These are phyloP conservation scores for Nematolebias whitei DNA, from an alignment of 2,113 vertebrate genomes.

Conservation along the genomic window DNA sequence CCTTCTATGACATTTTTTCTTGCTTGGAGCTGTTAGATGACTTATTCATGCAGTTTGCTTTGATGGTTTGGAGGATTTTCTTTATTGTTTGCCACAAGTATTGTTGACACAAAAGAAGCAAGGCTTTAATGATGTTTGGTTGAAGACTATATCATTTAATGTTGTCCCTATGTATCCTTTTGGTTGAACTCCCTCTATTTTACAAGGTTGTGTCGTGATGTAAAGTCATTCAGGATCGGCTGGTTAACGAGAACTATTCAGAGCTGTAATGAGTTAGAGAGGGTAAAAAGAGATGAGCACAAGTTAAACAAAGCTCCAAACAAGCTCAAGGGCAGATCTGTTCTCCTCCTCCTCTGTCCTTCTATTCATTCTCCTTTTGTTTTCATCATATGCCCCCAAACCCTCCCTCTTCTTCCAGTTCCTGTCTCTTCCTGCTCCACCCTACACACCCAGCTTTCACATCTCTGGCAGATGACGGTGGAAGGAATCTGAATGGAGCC, in stretches of 20 bases:
- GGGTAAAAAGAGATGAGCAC: conserved; percentile 25
- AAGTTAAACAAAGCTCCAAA: conserved; percentile 67
- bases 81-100: conserved; percentile 42
- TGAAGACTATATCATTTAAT: conserved; percentile 47
- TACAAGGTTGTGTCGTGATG: conserved; percentile 24
- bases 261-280: conserved; percentile 14
- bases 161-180: conserved; percentile 46
- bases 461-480: conserved; percentile 71
- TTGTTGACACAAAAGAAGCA: conserved; percentile 54
- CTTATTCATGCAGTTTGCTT: conserved; percentile 74
- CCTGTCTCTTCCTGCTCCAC: conserved; percentile 69
- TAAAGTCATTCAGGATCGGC: conserved; percentile 32
- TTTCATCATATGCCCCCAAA: conserved; percentile 30
- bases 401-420: conserved; percentile 41
- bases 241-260: conserved; percentile 28
- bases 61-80: conserved; percentile 59
- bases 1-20: conserved; percentile 27
- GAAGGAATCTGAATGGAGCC: conserved; percentile 67
- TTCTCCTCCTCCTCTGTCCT: conserved; percentile 52
- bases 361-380: conserved; percentile 36
- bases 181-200: conserved; percentile 13
- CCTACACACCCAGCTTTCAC: conserved; percentile 63
- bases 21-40: conserved; percentile 53
- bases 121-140: conserved; percentile 58
- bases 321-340: conserved; percentile 67